phyloP scores from a whole-genome alignment of 1,140 invertebrate species.

The Contarinia nasturtii region DNA sequence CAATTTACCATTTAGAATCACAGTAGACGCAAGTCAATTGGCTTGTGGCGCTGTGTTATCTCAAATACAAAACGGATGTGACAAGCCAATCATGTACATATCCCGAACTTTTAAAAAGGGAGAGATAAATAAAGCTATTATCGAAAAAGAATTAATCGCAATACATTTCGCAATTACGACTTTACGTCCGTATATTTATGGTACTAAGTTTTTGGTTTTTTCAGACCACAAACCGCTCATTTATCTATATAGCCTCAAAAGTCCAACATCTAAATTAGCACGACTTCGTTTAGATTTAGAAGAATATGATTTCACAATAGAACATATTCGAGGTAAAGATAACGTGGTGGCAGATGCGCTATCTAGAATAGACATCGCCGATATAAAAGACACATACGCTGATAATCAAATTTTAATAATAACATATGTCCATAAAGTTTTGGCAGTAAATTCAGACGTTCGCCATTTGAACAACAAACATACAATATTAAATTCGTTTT shows the following conservation, averaged over 20 bases:
- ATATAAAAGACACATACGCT: not conserved
- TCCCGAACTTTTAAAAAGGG: constrained; percentile 12
- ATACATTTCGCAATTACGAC: constrained; percentile 21
- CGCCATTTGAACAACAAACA: too few relatives aligned
- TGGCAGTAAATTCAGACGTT: too few relatives aligned
- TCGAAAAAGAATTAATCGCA: too few relatives aligned
- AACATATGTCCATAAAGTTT: too few relatives aligned
- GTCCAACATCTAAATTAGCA: constrained; percentile 12
- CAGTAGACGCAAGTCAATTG: constrained; percentile 6
- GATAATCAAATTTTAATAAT: not conserved
- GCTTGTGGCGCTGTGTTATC: constrained; percentile 8
- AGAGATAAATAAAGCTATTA: constrained; percentile 13
- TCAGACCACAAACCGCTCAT: constrained; percentile 29
- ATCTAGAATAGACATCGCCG: constrained; percentile 2
- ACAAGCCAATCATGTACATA: constrained; percentile 9
- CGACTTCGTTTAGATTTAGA: constrained; percentile 15
- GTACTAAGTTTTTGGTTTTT: constrained; percentile 24
- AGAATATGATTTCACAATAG: constrained; percentile 19
- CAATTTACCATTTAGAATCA: constrained; percentile 5
- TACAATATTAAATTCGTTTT: too few relatives aligned
- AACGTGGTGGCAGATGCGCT: constrained; percentile 17
- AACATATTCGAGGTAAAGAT: constrained; percentile 12
- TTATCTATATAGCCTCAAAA: constrained; percentile 26
- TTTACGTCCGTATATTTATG: constrained; percentile 27
- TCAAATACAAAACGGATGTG: constrained; percentile 6